Base-by-base conservation (phyloP, 2,888 invertebrate genomes). In the Cataglyphis rosenhaueri region DNA sequence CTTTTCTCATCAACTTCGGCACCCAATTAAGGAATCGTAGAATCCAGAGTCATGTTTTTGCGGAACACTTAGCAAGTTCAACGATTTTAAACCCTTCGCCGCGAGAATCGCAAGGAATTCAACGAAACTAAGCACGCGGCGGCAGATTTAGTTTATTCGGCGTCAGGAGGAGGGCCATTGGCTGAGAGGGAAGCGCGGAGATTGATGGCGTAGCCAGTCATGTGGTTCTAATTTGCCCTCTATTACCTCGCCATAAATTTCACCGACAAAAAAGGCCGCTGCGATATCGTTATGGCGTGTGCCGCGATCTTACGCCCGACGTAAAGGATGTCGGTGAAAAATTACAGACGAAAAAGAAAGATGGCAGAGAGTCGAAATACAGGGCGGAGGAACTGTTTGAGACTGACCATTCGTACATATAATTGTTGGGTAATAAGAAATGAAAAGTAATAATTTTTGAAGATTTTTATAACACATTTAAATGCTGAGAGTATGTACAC, bases 201-300 rank as follows among this genome's bases (percentile, higher is more conserved):
- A 91, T 91, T 91, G 89, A 91, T 91, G 91, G 92, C 81, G 83
- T 68, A 87, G 86, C 89, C 89, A 87, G 91, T 91, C 91, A 90
- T 92, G 92, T 91, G 91, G 86, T 91, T 91, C 91, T 91, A 92
- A 92, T 92, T 92, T 91, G 90, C 91, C 90, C 89, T 91, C 91
- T 89, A 92, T 92, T 92, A 92, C 87, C 90, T 87, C 86, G 88
- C 90, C 90, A 91, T 92, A 91, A 92, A 92, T 92, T 91, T 87
- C 82, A 73, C 61, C 68, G 66, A 75, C 81, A 86, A 90, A 92
- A 92, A 92, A 89, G 79, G 68, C 61, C 73, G 48, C 78, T 74
- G 85, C 79, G 87, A 87, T 90, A 87, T 89, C 85, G 86, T 89
- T 87, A 89, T 85, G 85, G 84, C 85, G 65, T 84, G 83, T 73